Evolutionary conservation across 2,113 vertebrate species (phyloP), one percentile per base, ranked within the genome.

Genomic region (Myocastor coypus): DNA sequence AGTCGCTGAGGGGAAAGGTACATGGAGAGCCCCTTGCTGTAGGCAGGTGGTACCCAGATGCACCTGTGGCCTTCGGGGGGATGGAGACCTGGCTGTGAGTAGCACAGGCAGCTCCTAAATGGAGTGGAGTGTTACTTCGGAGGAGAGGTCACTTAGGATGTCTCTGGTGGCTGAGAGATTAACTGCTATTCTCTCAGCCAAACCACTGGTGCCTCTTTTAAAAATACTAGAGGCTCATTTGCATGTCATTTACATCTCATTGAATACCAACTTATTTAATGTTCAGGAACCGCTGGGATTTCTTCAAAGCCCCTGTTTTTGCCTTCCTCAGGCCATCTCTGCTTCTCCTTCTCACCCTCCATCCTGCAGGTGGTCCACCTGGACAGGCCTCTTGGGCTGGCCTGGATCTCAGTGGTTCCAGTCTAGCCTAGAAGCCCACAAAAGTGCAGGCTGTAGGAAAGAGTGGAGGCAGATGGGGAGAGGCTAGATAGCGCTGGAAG

Each of bases 201-300:
- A 95, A 96, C 64, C 61, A 64, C 85, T 20, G 28, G 50, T 61
- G 94, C 40, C 57, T 92, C 63, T 89, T 95, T 96, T 87, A 40
- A 94, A 93, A 97, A 95, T 95, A 95, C 61, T 26, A 83, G 92
- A 90, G 66, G 42, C 91, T 96, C 71, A 96, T 97, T 96, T 97
- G 84, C 97, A 97, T 95, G n/a, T 63, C 1, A 95, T 97, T 97
- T 98, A 80, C 95, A 97, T 97, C 10, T 89, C 75, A 97, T 95
- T 97, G 93, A 94, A 94, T 86, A 82, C 20, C 46, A 81, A 46
- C 78, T 97, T 94, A 94, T 92, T 97, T 97, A 95, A 92, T 75
- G 96, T 94, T 95, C 71, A 69, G 92, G 85, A 94, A 87, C 42
- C 57, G 52, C 91, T 86, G 91, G 94, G 95, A 86, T 94, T 87